Evolutionary conservation across 2,113 vertebrate genomes (phyloP).

Genomic region (Neogale vison): DNA sequence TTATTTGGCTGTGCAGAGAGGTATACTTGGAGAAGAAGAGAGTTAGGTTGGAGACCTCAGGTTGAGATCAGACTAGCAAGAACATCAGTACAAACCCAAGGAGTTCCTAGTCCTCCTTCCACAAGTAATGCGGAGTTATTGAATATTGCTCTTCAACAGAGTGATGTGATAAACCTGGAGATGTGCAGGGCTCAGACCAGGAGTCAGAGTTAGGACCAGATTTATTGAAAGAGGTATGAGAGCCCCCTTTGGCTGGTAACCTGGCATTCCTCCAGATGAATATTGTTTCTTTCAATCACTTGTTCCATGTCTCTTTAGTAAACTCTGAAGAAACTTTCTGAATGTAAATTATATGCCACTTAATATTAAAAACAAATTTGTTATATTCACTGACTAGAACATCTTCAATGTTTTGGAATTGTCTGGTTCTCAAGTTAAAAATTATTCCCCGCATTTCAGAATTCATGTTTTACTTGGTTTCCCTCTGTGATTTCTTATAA

Average conservation of each 20-base stretch:
- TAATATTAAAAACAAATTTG: background rate
- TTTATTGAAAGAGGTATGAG: background rate
- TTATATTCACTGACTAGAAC: background rate
- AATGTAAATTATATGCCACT: background rate
- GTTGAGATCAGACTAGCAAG: background rate
- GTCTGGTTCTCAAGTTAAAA: background rate
- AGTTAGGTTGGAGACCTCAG: rapidly evolving
- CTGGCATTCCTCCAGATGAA: background rate
- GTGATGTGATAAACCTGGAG: background rate
- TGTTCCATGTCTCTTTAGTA: background rate
- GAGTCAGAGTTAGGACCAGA: background rate
- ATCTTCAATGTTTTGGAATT: background rate
- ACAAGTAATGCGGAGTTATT: background rate
- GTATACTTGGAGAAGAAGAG: background rate
- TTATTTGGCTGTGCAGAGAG: too few relatives aligned
- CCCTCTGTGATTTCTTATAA: background rate
- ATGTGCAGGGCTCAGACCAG: background rate
- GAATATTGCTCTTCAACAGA: background rate
- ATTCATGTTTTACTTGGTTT: background rate
- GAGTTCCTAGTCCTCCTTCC: background rate
- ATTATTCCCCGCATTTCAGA: background rate
- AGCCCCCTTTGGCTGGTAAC: too few relatives aligned
- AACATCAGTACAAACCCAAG: background rate
- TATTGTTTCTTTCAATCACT: background rate
- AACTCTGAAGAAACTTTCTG: background rate